Base-by-base conservation (phyloP, 1,140 invertebrate species). In the Temnothorax curvispinosus region DNA sequence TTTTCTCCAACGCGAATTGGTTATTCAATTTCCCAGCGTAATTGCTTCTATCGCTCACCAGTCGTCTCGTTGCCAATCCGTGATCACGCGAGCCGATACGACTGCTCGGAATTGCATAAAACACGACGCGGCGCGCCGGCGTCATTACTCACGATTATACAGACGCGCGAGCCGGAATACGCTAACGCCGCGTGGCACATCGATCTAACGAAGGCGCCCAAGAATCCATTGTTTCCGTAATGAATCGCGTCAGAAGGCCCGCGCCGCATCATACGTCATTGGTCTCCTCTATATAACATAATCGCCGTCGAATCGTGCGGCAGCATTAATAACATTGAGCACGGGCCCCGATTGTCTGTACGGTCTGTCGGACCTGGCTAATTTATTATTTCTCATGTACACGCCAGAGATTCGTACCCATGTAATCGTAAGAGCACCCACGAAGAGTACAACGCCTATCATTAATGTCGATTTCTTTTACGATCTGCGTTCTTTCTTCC, bases 71-170 rank as follows among this genome's bases (percentile, higher is more conserved):
- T 84, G 80, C 27, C 80, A 50, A 84, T 84, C 41, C 80, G 69
- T 54, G 80, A 84, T 75, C 80, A 84, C 80, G 71, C 80, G 69
- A 84, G 32, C 69, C 80, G 80, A 84, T 84, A 84, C 67, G 80
- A 74, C 18, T 27, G 67, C 38, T 35, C 41, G 67, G 52, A 41
- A 58, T 74, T 74, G 80, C 80, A 92, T 85, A 89, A 89, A 90
- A 92, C 92, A 91, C 89, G 91, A 92, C 88, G 92, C 88, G 92
- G 87, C 88, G 86, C 90, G 89, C 88, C 86, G 82, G 78, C 89
- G 41, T 84, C 80, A 84, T 84, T 84, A 84, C 69, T 84, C 80
- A 84, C 69, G 80, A 84, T 87, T 91, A 85, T 87, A 86, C 85
- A 85, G 89, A 92, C 89, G 87, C 89, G 88, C 78, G 89, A 76